These are phyloP conservation scores for Gibbula magus DNA, from an alignment of 2,888 invertebrate genomes.

Conservation along the genomic window DNA sequence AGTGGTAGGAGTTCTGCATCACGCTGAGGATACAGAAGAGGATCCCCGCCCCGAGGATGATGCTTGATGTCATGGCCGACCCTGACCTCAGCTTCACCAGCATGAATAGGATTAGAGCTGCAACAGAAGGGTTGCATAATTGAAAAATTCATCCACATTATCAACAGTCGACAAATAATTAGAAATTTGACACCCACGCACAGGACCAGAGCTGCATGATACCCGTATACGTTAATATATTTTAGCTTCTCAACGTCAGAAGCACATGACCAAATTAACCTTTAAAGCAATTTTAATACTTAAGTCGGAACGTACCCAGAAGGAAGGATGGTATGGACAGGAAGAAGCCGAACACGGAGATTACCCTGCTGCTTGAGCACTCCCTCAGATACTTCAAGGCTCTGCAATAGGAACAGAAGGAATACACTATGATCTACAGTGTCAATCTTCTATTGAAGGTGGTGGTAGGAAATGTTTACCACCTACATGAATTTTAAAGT, in stretches of 20 bases:
- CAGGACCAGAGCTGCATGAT: too few species aligned
- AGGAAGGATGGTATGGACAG: slow-evolving; percentile 95
- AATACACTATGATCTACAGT: not conserved
- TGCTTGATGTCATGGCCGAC: slow-evolving; percentile 91
- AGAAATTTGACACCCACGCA: not conserved
- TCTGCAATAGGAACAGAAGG: slow-evolving; percentile 77
- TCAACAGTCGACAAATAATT: not conserved
- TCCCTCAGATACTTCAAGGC: slow-evolving; percentile 94
- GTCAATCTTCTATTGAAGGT: not conserved
- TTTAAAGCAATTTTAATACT: too few species aligned
- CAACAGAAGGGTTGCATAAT: slow-evolving; percentile 33
- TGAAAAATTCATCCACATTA: not conserved
- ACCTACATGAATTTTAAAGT: not conserved
- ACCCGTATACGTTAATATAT: too few species aligned
- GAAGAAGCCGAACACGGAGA: slow-evolving; percentile 94
- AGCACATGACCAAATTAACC: too few species aligned
- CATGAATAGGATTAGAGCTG: slow-evolving; percentile 93
- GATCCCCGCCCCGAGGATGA: slow-evolving; percentile 92
- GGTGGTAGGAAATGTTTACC: not conserved
- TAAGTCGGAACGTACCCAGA: slow-evolving; percentile 85
- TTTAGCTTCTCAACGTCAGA: too few species aligned
- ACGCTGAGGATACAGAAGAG: slow-evolving; percentile 94
- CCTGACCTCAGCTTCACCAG: slow-evolving; percentile 94
- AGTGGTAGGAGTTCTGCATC: slow-evolving; percentile 95
- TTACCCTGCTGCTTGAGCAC: slow-evolving; percentile 91